Conservation (phyloP, 2,797 vertebrate species). For the Pseudopleuronectes americanus region DNA sequence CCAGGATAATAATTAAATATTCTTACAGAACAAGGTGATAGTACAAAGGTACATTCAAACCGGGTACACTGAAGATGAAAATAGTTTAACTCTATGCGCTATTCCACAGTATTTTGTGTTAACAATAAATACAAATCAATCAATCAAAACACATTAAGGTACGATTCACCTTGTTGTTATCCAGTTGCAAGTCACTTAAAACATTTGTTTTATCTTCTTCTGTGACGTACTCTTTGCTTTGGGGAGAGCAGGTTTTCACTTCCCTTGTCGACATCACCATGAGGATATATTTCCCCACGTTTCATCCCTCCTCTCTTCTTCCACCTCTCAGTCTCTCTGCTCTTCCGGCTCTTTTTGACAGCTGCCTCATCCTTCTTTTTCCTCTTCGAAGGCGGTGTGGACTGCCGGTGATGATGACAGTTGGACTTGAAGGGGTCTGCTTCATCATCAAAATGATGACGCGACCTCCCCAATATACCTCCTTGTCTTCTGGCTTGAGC, state of each 20-base stretch:
- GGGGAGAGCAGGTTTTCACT: slow-evolving; percentile 61
- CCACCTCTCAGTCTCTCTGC: slow-evolving; percentile 62
- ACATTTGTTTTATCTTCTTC: slow-evolving; percentile 46
- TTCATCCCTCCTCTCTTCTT: slow-evolving; percentile 67
- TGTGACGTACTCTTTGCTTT: slow-evolving; percentile 68
- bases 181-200: too few species aligned
- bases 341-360: slow-evolving; percentile 56
- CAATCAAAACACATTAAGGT: too few species aligned
- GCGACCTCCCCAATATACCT: slow-evolving; percentile 28
- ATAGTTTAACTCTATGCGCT: neutral
- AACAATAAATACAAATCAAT: slow-evolving; percentile 19
- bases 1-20: neutral
- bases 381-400: slow-evolving; percentile 27
- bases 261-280: slow-evolving; percentile 28
- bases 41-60: neutral
- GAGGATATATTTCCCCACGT: slow-evolving; percentile 53
- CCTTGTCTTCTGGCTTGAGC: slow-evolving; percentile 67
- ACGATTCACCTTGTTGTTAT: too few species aligned
- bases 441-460: slow-evolving; percentile 35
- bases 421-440: slow-evolving; percentile 26
- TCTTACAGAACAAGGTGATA: neutral
- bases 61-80: neutral
- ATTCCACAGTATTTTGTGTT: neutral
- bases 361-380: slow-evolving; percentile 41
- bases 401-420: neutral